Conservation (phyloP, 2,888 invertebrate species). For the Choreutis nemorana region DNA sequence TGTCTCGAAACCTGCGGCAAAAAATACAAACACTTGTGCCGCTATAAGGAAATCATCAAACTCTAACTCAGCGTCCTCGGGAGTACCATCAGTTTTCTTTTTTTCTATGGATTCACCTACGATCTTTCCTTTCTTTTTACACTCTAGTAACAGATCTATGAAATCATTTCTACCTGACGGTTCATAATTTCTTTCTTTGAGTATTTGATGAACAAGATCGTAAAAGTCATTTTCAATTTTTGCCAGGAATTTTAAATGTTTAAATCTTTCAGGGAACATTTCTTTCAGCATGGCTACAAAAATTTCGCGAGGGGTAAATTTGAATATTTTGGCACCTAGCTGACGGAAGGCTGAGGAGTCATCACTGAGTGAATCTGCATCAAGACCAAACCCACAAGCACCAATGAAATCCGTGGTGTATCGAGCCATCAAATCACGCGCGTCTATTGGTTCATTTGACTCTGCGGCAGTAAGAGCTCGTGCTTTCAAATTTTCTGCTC, state of each 20-base stretch:
- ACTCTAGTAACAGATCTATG: conserved; percentile 31
- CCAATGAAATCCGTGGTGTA: conserved; percentile 42
- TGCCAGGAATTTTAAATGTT: conserved; percentile 19
- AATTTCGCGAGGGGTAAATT: conserved; percentile 14
- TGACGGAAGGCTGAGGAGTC: conserved; percentile 33
- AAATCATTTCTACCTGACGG: conserved; percentile 33
- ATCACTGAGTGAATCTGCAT: conserved; percentile 30
- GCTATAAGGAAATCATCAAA: conserved; percentile 27
- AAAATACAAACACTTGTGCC: conserved; percentile 36
- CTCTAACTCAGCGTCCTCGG: conserved; percentile 13
- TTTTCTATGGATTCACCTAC: conserved; percentile 29
- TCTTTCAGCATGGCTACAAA: conserved; percentile 23
- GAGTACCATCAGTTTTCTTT: conserved; percentile 21
- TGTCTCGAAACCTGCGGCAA: conserved; percentile 38
- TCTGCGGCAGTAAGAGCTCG: conserved; percentile 20
- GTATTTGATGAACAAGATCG: conserved; percentile 26
- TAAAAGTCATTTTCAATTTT: conserved; percentile 24
- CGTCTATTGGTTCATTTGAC: conserved; percentile 20
- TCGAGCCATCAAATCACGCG: conserved; percentile 38
- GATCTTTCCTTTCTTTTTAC: conserved; percentile 25
- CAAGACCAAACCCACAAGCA: conserved; percentile 37
- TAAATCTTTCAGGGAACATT: conserved; percentile 23
- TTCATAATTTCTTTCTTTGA: conserved; percentile 26
- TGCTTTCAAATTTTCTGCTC: conserved; percentile 27
- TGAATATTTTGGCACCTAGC: conserved; percentile 28